Base-by-base conservation (phyloP, 2,113 vertebrate species). In the Tyto alba region DNA sequence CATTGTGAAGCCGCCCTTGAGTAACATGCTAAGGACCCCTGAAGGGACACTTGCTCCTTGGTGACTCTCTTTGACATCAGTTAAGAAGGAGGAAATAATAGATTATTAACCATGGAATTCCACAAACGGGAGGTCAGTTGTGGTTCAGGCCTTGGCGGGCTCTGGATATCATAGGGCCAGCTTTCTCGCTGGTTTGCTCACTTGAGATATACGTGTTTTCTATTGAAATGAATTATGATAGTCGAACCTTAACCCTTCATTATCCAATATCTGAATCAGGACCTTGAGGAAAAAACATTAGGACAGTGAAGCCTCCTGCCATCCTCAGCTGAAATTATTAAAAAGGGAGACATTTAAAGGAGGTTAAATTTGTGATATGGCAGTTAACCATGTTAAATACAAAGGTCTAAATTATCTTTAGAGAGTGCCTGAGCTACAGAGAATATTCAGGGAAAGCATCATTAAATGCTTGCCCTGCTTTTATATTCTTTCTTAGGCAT, bases 1-100 rank as follows among this genome's bases (percentile, higher is more conserved):
- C 83, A 96, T 94, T 89, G 96, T 78, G 88, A 92, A 95, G 55
- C 90, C 94, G 89, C 91, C 92, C 93, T 77, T 93, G 76, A 93
- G 50, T 80, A 76, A 93, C 38, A 0, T 17, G 36, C 52, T 18
- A 71, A 63, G 90, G 68, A 83, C 91, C 90, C 86, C 92, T 32
- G 72, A 57, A 85, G 87, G 69, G 79, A 43, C 93, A 77, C 75
- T 97, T 90, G 89, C 84, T 95, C 85, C 80, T 80, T 22, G 68
- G 73, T 88, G 88, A 72, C 88, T 67, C 67, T 77, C 74, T 79
- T 66, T 90, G 85, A 74, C 80, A 59, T 76, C 52, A 27, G 30
- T 59, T 67, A 36, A 74, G 88, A 10, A 75, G 74, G 68, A 88
- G 80, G 80, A 86, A 91, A 90, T 7, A 87, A 68, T 26, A 79